Evolutionary conservation across 1,140 invertebrate species (phyloP).

Genomic region (Drosophila repletoides): DNA sequence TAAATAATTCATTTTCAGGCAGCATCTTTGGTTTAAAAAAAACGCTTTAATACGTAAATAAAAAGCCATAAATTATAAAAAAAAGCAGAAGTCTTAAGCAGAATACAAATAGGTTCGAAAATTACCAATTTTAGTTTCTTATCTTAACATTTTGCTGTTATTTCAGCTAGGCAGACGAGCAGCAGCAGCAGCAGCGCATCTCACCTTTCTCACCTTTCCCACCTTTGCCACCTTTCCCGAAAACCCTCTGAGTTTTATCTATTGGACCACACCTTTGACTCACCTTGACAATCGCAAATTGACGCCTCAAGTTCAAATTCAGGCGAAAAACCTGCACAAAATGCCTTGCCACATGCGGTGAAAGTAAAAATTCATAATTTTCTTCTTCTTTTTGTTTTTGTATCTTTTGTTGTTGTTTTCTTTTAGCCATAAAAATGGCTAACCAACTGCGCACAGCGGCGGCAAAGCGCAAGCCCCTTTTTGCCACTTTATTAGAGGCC

Average conservation of each 20-base stretch:
- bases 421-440: constrained; percentile 55
- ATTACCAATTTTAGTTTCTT: no score
- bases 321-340: constrained; percentile 55
- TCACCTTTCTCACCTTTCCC: no score
- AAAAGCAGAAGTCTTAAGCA: no score
- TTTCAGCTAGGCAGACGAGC: constrained; percentile 59
- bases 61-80: no score
- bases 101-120: no score
- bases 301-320: constrained; percentile 64
- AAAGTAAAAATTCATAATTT: constrained; percentile 82
- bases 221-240: no score
- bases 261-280: constrained; percentile 60
- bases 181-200: no score
- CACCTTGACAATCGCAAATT: constrained; percentile 68
- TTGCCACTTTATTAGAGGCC: constrained; percentile 73
- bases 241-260: constrained; percentile 41
- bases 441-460: constrained; percentile 56
- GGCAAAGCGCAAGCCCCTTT: constrained; percentile 28
- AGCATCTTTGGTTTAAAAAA: no score
- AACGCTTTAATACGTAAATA: no score
- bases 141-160: no score
- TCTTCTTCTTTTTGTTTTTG: constrained; percentile 15
- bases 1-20: no score
- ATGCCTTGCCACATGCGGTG: constrained; percentile 77
- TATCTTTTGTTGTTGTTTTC: constrained; percentile 5